These are phyloP conservation scores for Peromyscus aztecus DNA, from an alignment of 2,797 vertebrate species.

Conservation along the genomic window DNA sequence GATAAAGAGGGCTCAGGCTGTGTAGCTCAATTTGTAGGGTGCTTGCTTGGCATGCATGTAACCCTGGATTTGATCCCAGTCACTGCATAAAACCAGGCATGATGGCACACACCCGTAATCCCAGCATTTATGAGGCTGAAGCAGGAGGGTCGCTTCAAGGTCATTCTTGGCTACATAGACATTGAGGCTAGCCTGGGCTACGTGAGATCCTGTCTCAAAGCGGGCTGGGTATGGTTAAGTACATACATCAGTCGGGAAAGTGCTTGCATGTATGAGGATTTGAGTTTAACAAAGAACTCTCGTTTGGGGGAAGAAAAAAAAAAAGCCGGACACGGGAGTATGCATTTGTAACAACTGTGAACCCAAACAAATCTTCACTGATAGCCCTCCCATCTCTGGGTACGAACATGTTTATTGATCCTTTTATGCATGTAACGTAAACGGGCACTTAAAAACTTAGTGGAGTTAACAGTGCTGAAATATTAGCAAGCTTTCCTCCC, in stretches of 20 bases:
- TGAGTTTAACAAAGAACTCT: background rate
- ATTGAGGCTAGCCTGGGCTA: background rate
- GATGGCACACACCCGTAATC: background rate
- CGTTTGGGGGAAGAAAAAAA: too few species aligned
- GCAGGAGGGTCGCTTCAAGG: background rate
- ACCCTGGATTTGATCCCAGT: background rate
- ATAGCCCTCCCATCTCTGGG: background rate
- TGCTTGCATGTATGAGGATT: background rate
- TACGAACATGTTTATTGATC: constrained; percentile 87
- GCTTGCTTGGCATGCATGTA: background rate
- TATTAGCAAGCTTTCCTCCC: constrained; percentile 89
- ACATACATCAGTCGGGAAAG: background rate
- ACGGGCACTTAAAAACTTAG: constrained; percentile 90
- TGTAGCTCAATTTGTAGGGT: background rate
- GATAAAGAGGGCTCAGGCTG: background rate
- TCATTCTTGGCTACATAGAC: background rate
- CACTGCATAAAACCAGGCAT: background rate
- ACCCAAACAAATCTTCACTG: background rate
- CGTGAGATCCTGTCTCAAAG: background rate
- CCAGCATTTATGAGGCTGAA: background rate
- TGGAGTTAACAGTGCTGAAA: constrained; percentile 88
- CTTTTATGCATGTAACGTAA: constrained; percentile 89
- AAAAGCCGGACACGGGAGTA: background rate
- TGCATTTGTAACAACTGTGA: background rate
- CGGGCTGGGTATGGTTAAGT: too few species aligned